Evolutionary conservation across 2,113 vertebrate species (phyloP), one percentile per base, ranked within the genome.

Genomic region (Hippolais icterina): DNA sequence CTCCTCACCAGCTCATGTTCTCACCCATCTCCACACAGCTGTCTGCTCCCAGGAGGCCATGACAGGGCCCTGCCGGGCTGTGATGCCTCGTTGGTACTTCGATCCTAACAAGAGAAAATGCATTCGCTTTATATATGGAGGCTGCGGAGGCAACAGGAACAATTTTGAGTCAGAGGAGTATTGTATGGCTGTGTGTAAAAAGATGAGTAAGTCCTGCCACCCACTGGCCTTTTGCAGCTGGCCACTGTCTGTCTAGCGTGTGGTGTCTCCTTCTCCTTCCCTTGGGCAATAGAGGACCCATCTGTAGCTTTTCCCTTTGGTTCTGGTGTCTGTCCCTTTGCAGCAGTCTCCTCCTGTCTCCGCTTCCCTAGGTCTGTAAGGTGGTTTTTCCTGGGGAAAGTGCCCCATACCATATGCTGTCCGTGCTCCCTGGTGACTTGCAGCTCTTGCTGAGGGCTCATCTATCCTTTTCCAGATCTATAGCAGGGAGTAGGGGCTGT

Each of bases 81-180:
- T 98, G 98, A 98, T 99, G 98, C 98, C 98, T 88, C 99, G 99
- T 97, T 99, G 99, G 99, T 99, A 99, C 98, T 99, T 99, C 98
- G 98, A 99, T 98, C 83, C 98, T 97, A 97, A 97, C 98, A 98
- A 98, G 98, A 98, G 98, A 98, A 99, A 99, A 96, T 99, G 99
- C 86, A 89, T 98, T 97, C 99, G 97, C 97, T 99, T 99, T 99
- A 98, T 98, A 97, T 99, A 99, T 93, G 99, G 99, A 96, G 99
- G 99, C 99, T 99, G 99, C 83, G 99, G 98, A 96, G 99, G 99
- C 98, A 99, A 99, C 98, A 98, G 99, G 98, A 99, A 99, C 99
- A 99, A 99, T 99, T 99, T 99, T 99, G 98, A 99, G 98, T 99
- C 99, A 89, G 98, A 99, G 99, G 99, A 99, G 70, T 99, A 99